Evolutionary conservation across 2,113 vertebrate species (phyloP).

Genomic region (Sinocyclocheilus anophthalmus): DNA sequence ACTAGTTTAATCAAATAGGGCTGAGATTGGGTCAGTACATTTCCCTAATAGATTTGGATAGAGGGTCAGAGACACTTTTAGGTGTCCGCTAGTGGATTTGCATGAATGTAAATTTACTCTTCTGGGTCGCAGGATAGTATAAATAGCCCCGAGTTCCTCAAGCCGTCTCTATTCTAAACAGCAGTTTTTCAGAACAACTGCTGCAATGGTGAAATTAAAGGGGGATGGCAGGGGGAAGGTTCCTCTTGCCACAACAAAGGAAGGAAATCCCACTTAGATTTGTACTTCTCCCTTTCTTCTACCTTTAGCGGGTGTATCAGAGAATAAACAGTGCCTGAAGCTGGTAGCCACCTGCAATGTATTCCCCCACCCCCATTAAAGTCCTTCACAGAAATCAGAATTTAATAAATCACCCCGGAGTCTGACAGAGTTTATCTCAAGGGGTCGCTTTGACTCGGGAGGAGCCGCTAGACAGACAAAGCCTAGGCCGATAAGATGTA

Average conservation of each 20-base stretch:
- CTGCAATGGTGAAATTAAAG: conserved; percentile 69
- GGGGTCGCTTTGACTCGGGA: conserved; percentile 78
- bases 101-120: conserved; percentile 59
- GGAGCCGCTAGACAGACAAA: conserved; percentile 80
- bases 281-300: conserved; percentile 62
- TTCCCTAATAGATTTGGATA: conserved; percentile 71
- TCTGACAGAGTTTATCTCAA: conserved; percentile 86
- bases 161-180: conserved; percentile 74
- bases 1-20: conserved; percentile 63
- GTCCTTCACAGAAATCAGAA: conserved; percentile 86
- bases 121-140: conserved; percentile 48
- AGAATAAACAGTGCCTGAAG: conserved; percentile 78
- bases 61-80: conserved; percentile 57
- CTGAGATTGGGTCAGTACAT: conserved; percentile 64
- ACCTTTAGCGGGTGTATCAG: conserved; percentile 67
- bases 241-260: conserved; percentile 71
- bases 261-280: conserved; percentile 75
- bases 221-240: conserved; percentile 14
- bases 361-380: conserved; percentile 78
- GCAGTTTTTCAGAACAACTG: conserved; percentile 68
- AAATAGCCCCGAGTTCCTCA: conserved; percentile 60
- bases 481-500: conserved; percentile 77
- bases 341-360: conserved; percentile 77
- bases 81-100: conserved; percentile 62
- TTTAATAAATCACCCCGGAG: conserved; percentile 86